These are phyloP conservation scores for Zoroaster sp. DNA, from an alignment of 53 echinoderm and acorn worm species.

Conservation along the genomic window DNA sequence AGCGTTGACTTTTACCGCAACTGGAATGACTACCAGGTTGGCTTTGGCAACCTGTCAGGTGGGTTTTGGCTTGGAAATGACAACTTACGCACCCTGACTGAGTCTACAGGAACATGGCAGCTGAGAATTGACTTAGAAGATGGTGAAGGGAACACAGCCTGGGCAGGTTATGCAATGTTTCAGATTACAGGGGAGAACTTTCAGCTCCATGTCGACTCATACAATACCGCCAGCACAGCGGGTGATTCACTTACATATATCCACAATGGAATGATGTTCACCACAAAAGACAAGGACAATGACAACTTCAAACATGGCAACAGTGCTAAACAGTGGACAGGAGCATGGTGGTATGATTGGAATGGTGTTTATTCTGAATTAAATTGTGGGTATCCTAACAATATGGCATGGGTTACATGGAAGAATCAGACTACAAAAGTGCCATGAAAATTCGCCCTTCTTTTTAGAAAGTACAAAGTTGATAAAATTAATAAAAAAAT, in stretches of 20 bases:
- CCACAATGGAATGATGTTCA: not conserved
- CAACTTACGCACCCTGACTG: not conserved
- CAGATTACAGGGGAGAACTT: not conserved
- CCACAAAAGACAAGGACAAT: not conserved
- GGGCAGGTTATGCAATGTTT: not conserved
- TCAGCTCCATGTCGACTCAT: not conserved
- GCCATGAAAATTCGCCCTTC: no score
- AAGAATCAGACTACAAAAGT: no score
- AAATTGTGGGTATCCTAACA: no score
- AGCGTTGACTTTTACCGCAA: not conserved
- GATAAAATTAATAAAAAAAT: no score
- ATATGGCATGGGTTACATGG: no score
- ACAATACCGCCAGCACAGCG: not conserved
- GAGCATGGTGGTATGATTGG: not conserved
- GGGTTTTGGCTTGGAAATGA: conserved; percentile 30
- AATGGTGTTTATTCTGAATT: not conserved
- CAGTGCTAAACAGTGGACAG: not conserved
- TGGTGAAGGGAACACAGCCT: not conserved
- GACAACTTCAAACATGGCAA: not conserved
- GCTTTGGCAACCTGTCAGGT: conserved; percentile 17
- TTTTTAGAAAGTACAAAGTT: no score
- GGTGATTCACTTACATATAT: not conserved
- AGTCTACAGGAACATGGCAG: not conserved
- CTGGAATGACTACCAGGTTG: conserved; percentile 26
- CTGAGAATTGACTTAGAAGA: not conserved